phyloP scores from a whole-genome alignment of 1,140 invertebrate genomes.

The Lethocerus indicus region DNA sequence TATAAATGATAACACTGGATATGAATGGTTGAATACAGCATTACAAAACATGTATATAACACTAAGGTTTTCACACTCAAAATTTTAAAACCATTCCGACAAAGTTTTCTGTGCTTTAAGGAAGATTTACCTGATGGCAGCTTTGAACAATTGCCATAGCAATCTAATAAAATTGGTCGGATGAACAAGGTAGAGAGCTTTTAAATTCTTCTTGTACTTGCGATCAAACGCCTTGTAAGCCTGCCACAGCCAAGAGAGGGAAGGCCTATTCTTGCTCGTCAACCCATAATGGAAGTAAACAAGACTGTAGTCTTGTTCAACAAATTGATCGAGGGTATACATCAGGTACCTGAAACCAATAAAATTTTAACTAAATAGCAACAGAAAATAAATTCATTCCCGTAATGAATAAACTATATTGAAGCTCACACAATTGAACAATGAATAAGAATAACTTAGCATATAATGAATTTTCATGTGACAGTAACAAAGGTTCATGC shows the following conservation, averaged over 20 bases:
- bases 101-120: background rate
- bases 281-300: conserved; percentile 99
- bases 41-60: no score
- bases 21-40: no score
- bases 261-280: conserved; percentile 91
- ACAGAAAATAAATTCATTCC: background rate
- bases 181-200: conserved; percentile 95
- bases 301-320: conserved; percentile 96
- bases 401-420: no score
- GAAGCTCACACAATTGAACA: no score
- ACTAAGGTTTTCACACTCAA: background rate
- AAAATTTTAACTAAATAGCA: background rate
- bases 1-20: no score
- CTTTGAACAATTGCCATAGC: conserved; percentile 88
- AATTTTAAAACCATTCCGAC: conserved; percentile 2
- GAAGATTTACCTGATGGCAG: conserved; percentile 61
- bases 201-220: conserved; percentile 99
- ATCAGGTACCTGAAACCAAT: conserved; percentile 68
- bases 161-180: conserved; percentile 95
- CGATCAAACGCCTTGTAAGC: conserved; percentile 97
- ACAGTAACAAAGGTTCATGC: no score
- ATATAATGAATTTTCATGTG: no score
- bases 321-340: conserved; percentile 91
- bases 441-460: no score
- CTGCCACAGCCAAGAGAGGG: conserved; percentile 88